Evolutionary conservation across 1,140 invertebrate species (phyloP), one percentile per base, ranked within the genome.

Genomic region (Drosophila yakuba): DNA sequence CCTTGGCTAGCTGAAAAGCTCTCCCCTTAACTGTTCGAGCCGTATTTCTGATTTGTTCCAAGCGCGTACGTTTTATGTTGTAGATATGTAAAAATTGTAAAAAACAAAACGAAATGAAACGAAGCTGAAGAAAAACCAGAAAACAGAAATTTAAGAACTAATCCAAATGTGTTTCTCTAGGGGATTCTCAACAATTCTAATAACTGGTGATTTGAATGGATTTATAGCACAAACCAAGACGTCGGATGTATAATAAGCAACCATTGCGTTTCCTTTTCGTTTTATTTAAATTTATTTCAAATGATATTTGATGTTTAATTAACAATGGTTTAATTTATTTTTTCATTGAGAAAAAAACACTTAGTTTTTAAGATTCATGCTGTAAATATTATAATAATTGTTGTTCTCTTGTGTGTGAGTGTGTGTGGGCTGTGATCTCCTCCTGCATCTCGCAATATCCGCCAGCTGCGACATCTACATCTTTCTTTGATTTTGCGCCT

Each of bases 231-330:
- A 10, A 32, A 2, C 28, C 8, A 32, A 32, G 28, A 32, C 28
- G 7, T 8, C 28, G 41, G 43, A 25, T 25, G 23, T 47, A 47
- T 3, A 44, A 44, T 39, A 39, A 23, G 10, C 11, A 14, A 50
- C 28, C 48, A 36, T 41, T 7, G 11, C 5, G 41, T 17, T 43
- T 43, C 2, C 15, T 39, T 41, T 60, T 71, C 25, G 39, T 73
- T 84, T 76, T 66, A 69, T 81, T 85, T 68, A 51, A 86, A 83
- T 88, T 86, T 88, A 72, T 85, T 85, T 86, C 64, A 79, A 86
- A 86, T 86, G 83, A 86, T 86, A 86, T 86, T 67, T 86, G 62
- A 86, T 88, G 82, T 86, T 86, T 83, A 86, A 86, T 86, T 86
- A 86, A 86, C 82, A 86, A 86, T 86, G 84, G 83, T 82, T 85